Evolutionary conservation across 2,888 invertebrate genomes (phyloP), one percentile per base, ranked within the genome.

Genomic region (Sphecodes monilicornis): DNA sequence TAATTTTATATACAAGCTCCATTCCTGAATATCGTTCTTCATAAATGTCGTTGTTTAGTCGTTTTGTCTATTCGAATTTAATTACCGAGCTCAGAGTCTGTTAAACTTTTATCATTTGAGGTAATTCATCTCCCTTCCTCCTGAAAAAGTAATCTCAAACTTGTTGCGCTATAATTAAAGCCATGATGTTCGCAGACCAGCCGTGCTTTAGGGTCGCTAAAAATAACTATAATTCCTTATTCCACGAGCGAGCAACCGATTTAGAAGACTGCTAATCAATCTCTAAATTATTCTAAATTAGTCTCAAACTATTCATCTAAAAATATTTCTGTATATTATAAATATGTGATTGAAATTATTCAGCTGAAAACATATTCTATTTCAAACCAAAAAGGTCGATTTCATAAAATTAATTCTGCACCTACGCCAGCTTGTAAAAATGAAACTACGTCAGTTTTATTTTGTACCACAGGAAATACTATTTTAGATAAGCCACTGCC

Each of bases 161-260:
- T 64, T 64, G 64, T 64, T 32, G 64, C 64, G 32, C 64, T 64
- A 64, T 64, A 64, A 64, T 64, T 64, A 64, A 18, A 32, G 64
- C 18, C 29, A 32, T 32, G 22, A 32, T 32, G 64, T 32, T 64
- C 64, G 32, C 18, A 32, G 32, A 32, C 64, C 64, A 32, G 18
- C 18, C 32, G 32, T 32, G 16, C 29, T 64, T 57, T 13, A 13
- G 26, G 13, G n/a, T 13, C 57, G n/a, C 11, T 26, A 26, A 57
- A 64, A 64, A 32, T 64, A 32, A 29, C 64, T 22, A 8, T 3
- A 16, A 18, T 18, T 18, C 32, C 16, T 32, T 18, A 64, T 64
- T 18, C 32, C 29, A 64, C 16, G 29, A 18, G 29, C 32, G 26
- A 57, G 57, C 32, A 2, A 8, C 18, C 3, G 32, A 64, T 32